A percentile compares a stretch with the other conserved stretches of the same genome.
Evolutionary conservation across 2,888 invertebrate genomes (phyloP).

Genomic region (Chalcosyrphus nemorum): DNA sequence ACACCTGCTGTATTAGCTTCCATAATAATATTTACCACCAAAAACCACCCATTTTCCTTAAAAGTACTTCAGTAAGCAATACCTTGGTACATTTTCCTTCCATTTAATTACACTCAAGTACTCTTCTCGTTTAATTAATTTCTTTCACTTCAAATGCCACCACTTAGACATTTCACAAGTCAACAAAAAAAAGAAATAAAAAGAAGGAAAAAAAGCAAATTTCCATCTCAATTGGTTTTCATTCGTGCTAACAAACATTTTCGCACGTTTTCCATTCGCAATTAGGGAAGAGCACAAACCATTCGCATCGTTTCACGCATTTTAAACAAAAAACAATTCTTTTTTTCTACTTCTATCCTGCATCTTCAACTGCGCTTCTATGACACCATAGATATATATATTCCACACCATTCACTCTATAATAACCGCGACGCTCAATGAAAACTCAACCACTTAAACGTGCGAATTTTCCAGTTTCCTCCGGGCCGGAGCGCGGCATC

Average conservation of each 20-base stretch:
- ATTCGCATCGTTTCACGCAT: conserved; percentile 49
- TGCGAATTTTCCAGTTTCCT: conserved; percentile 53
- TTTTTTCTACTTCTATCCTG: background rate
- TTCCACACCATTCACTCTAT: background rate
- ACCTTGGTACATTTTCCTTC: background rate
- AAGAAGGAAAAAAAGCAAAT: too few species aligned
- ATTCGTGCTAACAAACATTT: conserved; percentile 4
- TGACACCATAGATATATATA: background rate
- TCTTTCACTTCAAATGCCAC: conserved; percentile 32
- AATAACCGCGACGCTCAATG: conserved; percentile 14
- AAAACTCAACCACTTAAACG: conserved; percentile 34
- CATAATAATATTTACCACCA: too few species aligned
- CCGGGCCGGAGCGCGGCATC: conserved; percentile 21
- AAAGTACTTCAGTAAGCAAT: too few species aligned
- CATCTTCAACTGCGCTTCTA: conserved; percentile 2
- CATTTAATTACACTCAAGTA: conserved; percentile 21
- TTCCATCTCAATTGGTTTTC: background rate
- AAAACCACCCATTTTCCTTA: too few species aligned
- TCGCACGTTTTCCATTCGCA: conserved; percentile 49
- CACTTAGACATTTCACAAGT: conserved; percentile 7
- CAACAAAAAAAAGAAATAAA: conserved; percentile 3
- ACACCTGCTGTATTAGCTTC: too few species aligned
- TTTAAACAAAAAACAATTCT: conserved; percentile 23
- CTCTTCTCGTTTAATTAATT: conserved; percentile 36
- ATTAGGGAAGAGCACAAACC: conserved; percentile 29